These are phyloP conservation scores for Otus sunia DNA, from an alignment of 2,113 vertebrate species.

Conservation along the genomic window DNA sequence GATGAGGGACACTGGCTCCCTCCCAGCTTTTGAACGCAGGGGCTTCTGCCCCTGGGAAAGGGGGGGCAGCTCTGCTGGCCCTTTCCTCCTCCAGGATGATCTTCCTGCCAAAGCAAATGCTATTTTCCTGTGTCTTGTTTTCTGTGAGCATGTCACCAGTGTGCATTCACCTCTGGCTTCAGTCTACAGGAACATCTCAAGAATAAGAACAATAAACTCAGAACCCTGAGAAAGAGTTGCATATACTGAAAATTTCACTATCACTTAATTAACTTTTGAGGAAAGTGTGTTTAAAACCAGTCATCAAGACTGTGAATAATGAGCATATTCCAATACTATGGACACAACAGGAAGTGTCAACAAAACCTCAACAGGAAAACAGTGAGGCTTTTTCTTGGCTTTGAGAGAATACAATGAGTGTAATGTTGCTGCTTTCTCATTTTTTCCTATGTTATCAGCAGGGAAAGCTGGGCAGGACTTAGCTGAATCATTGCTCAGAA, in stretches of 20 bases:
- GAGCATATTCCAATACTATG: background rate
- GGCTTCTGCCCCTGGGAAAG: background rate
- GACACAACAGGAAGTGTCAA: background rate
- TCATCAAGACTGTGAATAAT: background rate
- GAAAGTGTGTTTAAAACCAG: background rate
- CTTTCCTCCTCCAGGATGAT: background rate
- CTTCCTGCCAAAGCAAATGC: background rate
- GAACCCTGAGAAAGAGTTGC: background rate
- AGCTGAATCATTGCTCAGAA: slow-evolving; percentile 43
- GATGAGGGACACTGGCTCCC: background rate
- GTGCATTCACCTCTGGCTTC: background rate
- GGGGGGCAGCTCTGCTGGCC: background rate
- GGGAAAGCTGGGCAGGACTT: slow-evolving; percentile 10
- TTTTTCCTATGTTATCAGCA: slow-evolving; percentile 4
- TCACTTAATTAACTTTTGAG: background rate
- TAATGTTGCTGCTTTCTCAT: slow-evolving; percentile 21
- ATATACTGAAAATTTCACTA: background rate
- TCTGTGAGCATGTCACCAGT: rapidly evolving
- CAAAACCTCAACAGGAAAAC: background rate
- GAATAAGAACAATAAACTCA: background rate
- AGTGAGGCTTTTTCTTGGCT: slow-evolving; percentile 1
- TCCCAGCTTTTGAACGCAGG: background rate
- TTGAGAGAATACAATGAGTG: background rate
- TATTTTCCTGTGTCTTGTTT: rapidly evolving
- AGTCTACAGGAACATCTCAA: background rate